A percentile compares a stretch with the other conserved stretches of the same genome.
These are phyloP conservation scores for Lasius fuliginosus DNA, from an alignment of 2,888 invertebrate genomes.

Conservation along the genomic window DNA sequence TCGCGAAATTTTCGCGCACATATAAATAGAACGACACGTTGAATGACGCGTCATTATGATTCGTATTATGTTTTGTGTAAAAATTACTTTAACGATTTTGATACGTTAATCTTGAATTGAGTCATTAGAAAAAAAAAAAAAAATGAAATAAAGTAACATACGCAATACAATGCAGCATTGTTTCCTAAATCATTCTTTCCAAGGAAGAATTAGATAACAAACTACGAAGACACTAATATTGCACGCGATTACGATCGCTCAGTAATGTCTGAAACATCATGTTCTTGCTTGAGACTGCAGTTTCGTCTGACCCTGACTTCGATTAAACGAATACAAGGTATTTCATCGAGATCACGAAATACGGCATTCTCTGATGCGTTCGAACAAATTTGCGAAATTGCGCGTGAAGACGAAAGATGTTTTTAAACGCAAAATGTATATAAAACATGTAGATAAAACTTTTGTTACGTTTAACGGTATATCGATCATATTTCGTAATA, in stretches of 20 bases:
- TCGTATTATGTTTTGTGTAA: background rate
- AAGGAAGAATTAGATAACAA: slow-evolving; percentile 14
- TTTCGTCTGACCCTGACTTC: slow-evolving; percentile 63
- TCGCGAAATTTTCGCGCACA: background rate
- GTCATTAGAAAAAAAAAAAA: background rate
- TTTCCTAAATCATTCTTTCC: background rate
- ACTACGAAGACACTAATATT: background rate
- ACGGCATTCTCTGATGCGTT: background rate
- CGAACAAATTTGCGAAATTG: background rate
- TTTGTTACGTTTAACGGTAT: background rate
- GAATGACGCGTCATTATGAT: background rate
- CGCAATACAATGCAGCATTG: background rate
- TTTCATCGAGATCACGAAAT: slow-evolving; percentile 39
- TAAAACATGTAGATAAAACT: background rate
- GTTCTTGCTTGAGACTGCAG: slow-evolving; percentile 37
- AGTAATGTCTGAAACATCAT: slow-evolving; percentile 27
- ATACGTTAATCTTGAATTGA: background rate
- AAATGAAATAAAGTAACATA: background rate
- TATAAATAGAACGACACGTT: background rate
- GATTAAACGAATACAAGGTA: slow-evolving; percentile 60
- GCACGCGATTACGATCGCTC: background rate
- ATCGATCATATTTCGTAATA: background rate
- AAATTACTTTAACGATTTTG: background rate
- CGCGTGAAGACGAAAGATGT: background rate
- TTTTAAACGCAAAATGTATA: background rate